These are phyloP conservation scores for Chaetodon trifascialis DNA, from an alignment of 2,113 vertebrate genomes.

Conservation along the genomic window DNA sequence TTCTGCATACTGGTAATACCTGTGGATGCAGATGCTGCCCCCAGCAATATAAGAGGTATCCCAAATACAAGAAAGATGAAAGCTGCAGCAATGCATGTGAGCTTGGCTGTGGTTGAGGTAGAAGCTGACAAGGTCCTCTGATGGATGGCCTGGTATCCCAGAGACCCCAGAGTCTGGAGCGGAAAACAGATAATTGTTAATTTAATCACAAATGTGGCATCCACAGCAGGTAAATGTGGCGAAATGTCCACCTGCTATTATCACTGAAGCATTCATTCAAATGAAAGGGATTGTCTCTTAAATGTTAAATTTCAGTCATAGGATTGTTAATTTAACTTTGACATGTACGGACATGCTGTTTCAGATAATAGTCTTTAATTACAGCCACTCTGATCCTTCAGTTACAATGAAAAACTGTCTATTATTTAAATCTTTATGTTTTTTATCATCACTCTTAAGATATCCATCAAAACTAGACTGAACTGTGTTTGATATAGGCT, in stretches of 20 bases:
- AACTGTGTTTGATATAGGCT: background rate
- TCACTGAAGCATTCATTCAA: background rate
- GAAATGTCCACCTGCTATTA: background rate
- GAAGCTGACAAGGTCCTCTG: conserved; percentile 81
- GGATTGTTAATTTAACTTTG: background rate
- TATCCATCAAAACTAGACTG: too few species aligned
- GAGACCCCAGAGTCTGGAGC: conserved; percentile 76
- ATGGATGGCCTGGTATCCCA: conserved; percentile 81
- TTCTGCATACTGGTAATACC: conserved; percentile 73
- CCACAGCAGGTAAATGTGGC: background rate
- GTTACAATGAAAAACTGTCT: too few species aligned
- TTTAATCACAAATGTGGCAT: background rate
- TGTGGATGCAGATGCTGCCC: conserved; percentile 69
- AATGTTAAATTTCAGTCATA: too few species aligned
- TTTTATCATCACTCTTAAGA: too few species aligned
- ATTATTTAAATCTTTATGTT: too few species aligned
- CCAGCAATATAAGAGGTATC: conserved; percentile 78
- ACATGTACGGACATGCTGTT: background rate
- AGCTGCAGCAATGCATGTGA: conserved; percentile 77
- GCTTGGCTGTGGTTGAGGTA: conserved; percentile 68
- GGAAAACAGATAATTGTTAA: background rate
- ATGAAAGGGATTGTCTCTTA: background rate
- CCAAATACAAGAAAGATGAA: conserved; percentile 70
- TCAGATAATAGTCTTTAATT: background rate
- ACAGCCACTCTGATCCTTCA: too few species aligned